Evolutionary conservation across 2,888 invertebrate genomes (phyloP).

Genomic region (Entomobrya proxima): DNA sequence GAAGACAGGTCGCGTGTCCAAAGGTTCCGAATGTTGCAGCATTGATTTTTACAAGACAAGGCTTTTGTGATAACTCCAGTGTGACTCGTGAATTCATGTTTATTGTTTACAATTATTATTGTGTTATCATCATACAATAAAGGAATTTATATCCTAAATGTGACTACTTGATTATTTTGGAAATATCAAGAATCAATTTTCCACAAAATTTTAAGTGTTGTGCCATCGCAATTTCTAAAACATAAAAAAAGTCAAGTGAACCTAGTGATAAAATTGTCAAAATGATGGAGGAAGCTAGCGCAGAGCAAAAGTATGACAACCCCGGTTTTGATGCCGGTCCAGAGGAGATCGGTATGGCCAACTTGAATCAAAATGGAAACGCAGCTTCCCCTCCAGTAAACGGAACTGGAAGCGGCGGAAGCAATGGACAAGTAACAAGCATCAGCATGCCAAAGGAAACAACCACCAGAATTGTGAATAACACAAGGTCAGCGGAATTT

Average conservation of each 20-base stretch:
- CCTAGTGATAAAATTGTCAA: background rate
- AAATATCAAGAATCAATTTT: background rate
- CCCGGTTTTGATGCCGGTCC: slow-evolving; percentile 65
- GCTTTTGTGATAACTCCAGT: background rate
- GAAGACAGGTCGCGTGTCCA: background rate
- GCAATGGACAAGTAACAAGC: slow-evolving; percentile 2
- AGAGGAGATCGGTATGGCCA: slow-evolving; percentile 66
- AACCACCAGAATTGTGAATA: slow-evolving; percentile 61
- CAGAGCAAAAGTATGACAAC: slow-evolving; percentile 66
- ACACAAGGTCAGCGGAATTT: slow-evolving; percentile 59
- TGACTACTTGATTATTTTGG: too few species aligned
- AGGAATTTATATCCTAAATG: too few species aligned
- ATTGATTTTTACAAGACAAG: background rate
- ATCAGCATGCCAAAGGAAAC: slow-evolving; percentile 42
- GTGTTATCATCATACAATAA: too few species aligned
- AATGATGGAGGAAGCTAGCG: slow-evolving; percentile 46
- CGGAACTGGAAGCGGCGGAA: background rate
- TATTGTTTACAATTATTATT: too few species aligned
- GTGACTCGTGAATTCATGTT: background rate
- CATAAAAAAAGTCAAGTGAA: background rate
- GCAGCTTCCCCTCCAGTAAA: slow-evolving; percentile 17
- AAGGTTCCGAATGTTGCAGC: background rate
- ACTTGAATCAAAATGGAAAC: slow-evolving; percentile 60
- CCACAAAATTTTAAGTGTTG: background rate
- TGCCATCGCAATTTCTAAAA: background rate